Evolutionary conservation across 2,888 invertebrate genomes (phyloP), one percentile per base, ranked within the genome.

Genomic region (Dioctria linearis): DNA sequence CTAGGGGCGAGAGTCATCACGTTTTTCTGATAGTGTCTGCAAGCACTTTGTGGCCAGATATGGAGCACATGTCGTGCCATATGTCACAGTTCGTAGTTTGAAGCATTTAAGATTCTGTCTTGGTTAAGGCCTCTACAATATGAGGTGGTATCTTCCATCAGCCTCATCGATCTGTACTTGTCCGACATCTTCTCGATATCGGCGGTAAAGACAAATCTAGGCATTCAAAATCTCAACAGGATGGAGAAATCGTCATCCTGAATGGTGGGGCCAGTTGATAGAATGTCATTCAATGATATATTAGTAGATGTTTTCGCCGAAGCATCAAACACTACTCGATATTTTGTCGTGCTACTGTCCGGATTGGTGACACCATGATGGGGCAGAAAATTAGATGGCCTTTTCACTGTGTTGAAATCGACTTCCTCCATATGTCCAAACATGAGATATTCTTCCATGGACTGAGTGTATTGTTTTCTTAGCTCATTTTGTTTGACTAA

Each of bases 131-230:
- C 63, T 63, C 63, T 37, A 63, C 2, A 2, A 63, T 6, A 63
- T 63, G 4, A 63, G 0, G 3, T n/a, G 63, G 25, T 6, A 63
- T 63, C 37, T 63, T 5, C 3, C 39, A 8, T 63, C 9, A 3
- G 4, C 42, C n/a, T 65, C n/a, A 8, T 65, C 25, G 5, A 65
- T 8, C 5, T 6, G 3, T 42, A 65, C 9, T 11, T 65, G 43
- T 6, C n/a, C 42, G 66, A n/a, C 66, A 66, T 66, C 42, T 66
- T 66, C n/a, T 66, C 37, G 5, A 66, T 66, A 43, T 66, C 66
- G 5, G 66, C 66, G 4, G 65, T 65, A 6, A 65, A 65, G 4
- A 37, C 61, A 65, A 65, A 65, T 65, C 25, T 40, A 6, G 37
- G n/a, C 65, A 40, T 65, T 8, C 40, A 40, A 40, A 65, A 65